Conservation (phyloP, 2,888 invertebrate genomes). For the Cylindroiulus punctatus region DNA sequence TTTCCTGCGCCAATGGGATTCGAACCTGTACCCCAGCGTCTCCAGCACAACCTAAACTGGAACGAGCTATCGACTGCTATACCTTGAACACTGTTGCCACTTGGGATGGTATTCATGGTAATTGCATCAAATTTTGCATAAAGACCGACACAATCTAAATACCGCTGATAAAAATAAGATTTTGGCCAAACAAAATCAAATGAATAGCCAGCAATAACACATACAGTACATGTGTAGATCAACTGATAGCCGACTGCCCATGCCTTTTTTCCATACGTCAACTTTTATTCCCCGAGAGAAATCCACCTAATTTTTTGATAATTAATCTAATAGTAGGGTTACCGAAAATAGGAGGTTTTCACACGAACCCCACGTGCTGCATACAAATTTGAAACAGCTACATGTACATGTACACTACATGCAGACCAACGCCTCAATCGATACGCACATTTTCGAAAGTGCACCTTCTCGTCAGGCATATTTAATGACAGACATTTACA, state of each 20-base stretch:
- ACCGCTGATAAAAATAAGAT: not conserved
- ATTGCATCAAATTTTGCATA: not conserved
- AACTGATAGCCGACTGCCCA: not conserved
- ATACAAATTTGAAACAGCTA: not conserved
- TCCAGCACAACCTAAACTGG: too few relatives aligned
- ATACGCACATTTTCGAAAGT: not conserved
- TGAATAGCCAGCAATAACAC: not conserved
- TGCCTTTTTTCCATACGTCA: not conserved
- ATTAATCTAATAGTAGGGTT: not conserved
- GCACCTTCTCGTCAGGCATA: not conserved
- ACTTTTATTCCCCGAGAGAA: not conserved
- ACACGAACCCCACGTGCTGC: not conserved
- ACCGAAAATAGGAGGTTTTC: not conserved
- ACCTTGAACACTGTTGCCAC: too few relatives aligned
- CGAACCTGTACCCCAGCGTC: too few relatives aligned
- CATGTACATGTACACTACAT: not conserved
- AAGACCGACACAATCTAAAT: not conserved
- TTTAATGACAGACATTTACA: not conserved
- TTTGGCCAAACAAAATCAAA: not conserved
- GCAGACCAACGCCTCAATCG: constrained; percentile 3
- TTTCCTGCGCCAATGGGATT: too few relatives aligned
- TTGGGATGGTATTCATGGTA: too few relatives aligned
- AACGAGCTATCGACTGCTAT: too few relatives aligned
- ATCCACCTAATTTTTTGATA: not conserved
- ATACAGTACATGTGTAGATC: not conserved